Percentiles rank a stretch among this genome's conserved stretches.
Conservation (phyloP, 2,797 vertebrate species). For the Pelodytes ibericus region DNA sequence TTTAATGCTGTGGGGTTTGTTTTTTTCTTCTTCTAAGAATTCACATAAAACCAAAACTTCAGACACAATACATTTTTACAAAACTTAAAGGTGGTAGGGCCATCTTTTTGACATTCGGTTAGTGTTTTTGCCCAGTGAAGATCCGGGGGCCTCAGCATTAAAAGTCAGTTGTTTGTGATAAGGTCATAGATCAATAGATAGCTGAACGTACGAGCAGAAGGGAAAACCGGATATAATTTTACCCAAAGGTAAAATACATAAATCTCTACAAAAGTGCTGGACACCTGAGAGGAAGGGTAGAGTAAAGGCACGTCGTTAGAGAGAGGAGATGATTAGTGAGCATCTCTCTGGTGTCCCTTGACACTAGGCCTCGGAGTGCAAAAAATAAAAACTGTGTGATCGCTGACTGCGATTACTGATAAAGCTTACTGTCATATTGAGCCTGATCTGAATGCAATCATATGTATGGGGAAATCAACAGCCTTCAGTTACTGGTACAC, state of each 20-base stretch:
- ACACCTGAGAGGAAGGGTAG: slow-evolving; percentile 51
- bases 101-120: slow-evolving; percentile 47
- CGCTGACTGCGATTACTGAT: no score
- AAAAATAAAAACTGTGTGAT: no score
- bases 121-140: slow-evolving; percentile 39
- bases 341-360: slow-evolving; percentile 20
- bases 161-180: slow-evolving; percentile 52
- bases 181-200: slow-evolving; percentile 51
- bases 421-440: no score
- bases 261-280: slow-evolving; percentile 25
- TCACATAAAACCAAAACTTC: background rate
- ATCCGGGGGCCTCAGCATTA: slow-evolving; percentile 51
- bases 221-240: slow-evolving; percentile 54
- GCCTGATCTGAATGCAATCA: no score
- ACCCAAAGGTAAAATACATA: slow-evolving; percentile 50
- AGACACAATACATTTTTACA: slow-evolving; percentile 6
- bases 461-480: no score
- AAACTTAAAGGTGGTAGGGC: slow-evolving; percentile 37
- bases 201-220: slow-evolving; percentile 41
- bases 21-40: background rate
- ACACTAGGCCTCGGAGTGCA: slow-evolving; percentile 39
- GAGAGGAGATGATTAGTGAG: slow-evolving; percentile 41
- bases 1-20: background rate
- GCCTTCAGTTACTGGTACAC: no score
- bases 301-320: slow-evolving; percentile 35